Evolutionary conservation across 2,797 vertebrate genomes (phyloP).

Genomic region (Knipowitschia caucasica): DNA sequence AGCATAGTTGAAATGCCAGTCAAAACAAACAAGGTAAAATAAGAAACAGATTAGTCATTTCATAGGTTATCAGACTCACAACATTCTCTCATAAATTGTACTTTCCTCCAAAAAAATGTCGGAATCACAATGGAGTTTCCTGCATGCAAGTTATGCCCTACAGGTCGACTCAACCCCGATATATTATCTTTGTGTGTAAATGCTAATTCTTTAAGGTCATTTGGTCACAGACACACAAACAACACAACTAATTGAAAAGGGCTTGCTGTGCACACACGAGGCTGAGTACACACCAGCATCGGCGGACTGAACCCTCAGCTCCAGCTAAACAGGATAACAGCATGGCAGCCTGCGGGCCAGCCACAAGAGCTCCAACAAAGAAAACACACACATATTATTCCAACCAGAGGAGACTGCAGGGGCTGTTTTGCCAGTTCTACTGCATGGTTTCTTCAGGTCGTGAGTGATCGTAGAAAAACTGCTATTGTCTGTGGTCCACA

Average conservation of each 20-base stretch:
- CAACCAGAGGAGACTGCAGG: constrained; percentile 29
- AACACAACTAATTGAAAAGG: constrained; percentile 34
- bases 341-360: constrained; percentile 36
- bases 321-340: constrained; percentile 55
- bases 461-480: constrained; percentile 48
- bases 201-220: constrained; percentile 57
- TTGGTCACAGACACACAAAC: constrained; percentile 15
- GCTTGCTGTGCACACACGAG: constrained; percentile 47
- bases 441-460: constrained; percentile 41
- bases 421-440: constrained; percentile 43
- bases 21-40: constrained; percentile 31
- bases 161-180: constrained; percentile 16
- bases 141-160: constrained; percentile 40
- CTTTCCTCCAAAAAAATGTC: constrained; percentile 66
- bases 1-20: neutral
- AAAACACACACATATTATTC: constrained; percentile 63
- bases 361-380: constrained; percentile 39
- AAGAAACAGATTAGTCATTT: constrained; percentile 37
- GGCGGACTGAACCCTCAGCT: constrained; percentile 46
- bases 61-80: constrained; percentile 54
- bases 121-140: constrained; percentile 70
- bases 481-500: constrained; percentile 61
- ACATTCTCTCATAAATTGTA: constrained; percentile 54
- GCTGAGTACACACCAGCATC: constrained; percentile 50
- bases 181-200: constrained; percentile 32